Base-by-base conservation (phyloP, 2,113 vertebrate genomes). In the Oreocharis arfaki region DNA sequence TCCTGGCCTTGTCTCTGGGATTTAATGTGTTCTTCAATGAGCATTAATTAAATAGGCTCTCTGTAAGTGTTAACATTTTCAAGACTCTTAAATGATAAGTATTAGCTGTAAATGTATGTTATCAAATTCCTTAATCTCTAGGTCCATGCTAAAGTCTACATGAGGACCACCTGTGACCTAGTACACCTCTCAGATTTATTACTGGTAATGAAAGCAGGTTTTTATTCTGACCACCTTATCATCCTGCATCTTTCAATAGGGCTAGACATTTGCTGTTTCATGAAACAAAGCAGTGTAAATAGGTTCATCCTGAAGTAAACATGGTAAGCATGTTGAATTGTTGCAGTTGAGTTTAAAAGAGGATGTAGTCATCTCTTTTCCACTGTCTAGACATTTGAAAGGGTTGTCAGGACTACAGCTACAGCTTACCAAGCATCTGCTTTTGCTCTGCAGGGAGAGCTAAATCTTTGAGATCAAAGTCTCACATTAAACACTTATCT, bases 371-470 rank as follows among this genome's bases (percentile, higher is more conserved):
- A 77, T 69, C 78, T 76, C 81, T 93, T 75, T 37, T 73, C 57
- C 81, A 87, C 74, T 79, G 84, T 91, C 95, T 91, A 94, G 93
- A 89, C 89, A 42, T 64, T 82, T 82, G 84, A 96, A 96, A 95
- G 78, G 87, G 94, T 97, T 97, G 95, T 96, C 94, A 97, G 78
- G 96, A 81, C 95, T 97, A 97, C 94, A 95, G 91, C 89, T 94
- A 55, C 74, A 96, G 87, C 55, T 85, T 95, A 91, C 67, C 81
- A 95, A 91, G 87, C 85, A 95, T 97, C 94, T 95, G 89, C 65
- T 94, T 94, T 96, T 94, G 65, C 84, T 95, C 87, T 80, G 73
- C 67, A 44, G 93, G 89, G 57, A 91, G 53, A 92, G n/a, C 80
- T 95, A 92, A 96, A 95, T 87, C 86, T 93, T 70, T 84, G 84